Evolutionary conservation across 2,113 vertebrate genomes (phyloP).

Genomic region (Danio rerio): GRCz12tu NC_133193.1:54029501-54030000

Average conservation of each 20-base stretch:
- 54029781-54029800: too few relatives aligned
- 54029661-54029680: constrained; percentile 95
- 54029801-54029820: too few relatives aligned
- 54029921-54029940: too few relatives aligned
- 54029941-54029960: too few relatives aligned
- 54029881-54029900: too few relatives aligned
- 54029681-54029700: constrained; percentile 98
- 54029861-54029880: too few relatives aligned
- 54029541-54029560: constrained; percentile 97
- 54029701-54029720: constrained; percentile 92
- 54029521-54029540: constrained; percentile 97
- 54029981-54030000: too few relatives aligned
- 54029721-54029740: constrained; percentile 82
- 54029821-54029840: too few relatives aligned
- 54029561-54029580: constrained; percentile 98
- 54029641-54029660: constrained; percentile 92
- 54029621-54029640: constrained; percentile 98
- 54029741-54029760: constrained; percentile 83
- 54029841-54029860: too few relatives aligned
- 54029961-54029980: too few relatives aligned
- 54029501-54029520: not conserved
- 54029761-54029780: constrained; percentile 94
- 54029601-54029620: constrained; percentile 98
- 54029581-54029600: constrained; percentile 96
- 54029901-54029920: too few relatives aligned